Evolutionary conservation across 2,113 vertebrate species (phyloP), one percentile per base, ranked within the genome.

Genomic region (Numida meleagris): DNA sequence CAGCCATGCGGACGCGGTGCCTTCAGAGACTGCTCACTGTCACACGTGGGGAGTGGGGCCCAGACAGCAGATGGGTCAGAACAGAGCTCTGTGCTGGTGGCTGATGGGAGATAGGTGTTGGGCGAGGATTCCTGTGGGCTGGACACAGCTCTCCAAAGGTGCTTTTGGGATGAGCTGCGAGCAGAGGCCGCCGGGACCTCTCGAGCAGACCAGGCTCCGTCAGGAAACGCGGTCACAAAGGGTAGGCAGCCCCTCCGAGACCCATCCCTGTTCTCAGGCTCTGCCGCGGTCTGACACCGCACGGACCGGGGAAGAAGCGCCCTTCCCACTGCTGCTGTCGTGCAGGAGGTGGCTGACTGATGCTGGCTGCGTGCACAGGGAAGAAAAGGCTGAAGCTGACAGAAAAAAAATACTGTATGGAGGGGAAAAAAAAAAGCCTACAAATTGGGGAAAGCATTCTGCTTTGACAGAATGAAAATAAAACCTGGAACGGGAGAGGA

Each of bases 381-480:
- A 77, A 63, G 53, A 79, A 77, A 55, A 38, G 57, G 71, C 59
- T 57, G 45, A 23, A 71, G 68, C 88, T 96, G 88, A 90, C 86
- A 84, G 82, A 34, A 89, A 94, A 40, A 96, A 90, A 88, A 74
- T 31, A 0, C 38, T 38, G 62, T 24, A 3, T 65, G 55, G 75
- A 55, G 43, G 43, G 17, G 43, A 53, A 27, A 66, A 45, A 82
- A 94, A 91, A 46, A 51, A 63, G 3, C 4, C 25, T 73, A 51
- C 89, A 93, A 86, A 94, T 24, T 66, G 76, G 67, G 90, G 40
- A 70, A 53, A 80, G 74, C 73, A 48, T 96, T 94, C 79, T 91
- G 73, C 89, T 94, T 90, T 96, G 82, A 86, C 95, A 89, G 96
- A 96, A 80, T 96, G 89, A 93, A 96, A 97, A 95, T 93, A 96